A percentile compares a stretch with the other conserved stretches of the same genome.
These are phyloP conservation scores for Philaenus spumarius DNA, from an alignment of 1,140 invertebrate genomes.

Conservation along the genomic window DNA sequence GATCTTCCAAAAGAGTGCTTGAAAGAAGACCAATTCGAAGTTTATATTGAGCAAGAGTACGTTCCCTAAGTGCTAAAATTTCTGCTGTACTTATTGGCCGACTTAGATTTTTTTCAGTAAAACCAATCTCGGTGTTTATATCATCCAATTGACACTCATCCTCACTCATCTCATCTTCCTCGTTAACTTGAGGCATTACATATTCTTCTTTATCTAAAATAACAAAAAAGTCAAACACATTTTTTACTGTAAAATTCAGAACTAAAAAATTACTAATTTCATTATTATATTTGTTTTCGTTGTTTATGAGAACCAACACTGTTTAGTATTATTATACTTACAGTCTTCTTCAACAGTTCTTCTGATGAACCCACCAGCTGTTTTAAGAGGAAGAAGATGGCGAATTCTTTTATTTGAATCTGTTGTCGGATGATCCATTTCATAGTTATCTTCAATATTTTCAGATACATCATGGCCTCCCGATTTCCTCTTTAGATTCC, in stretches of 20 bases:
- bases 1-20: slow-evolving; percentile 70
- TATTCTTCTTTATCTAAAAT: slow-evolving; percentile 42
- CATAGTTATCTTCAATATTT: slow-evolving; percentile 27
- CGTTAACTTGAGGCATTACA: slow-evolving; percentile 36
- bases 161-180: slow-evolving; percentile 43
- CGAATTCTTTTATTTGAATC: slow-evolving; percentile 42
- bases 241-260: too few relatives aligned
- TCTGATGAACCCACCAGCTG: slow-evolving; percentile 47
- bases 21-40: slow-evolving; percentile 74
- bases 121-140: slow-evolving; percentile 32
- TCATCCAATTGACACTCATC: slow-evolving; percentile 35
- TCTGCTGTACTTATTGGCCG: slow-evolving; percentile 57
- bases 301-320: too few relatives aligned
- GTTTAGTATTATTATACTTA: slow-evolving; percentile 26
- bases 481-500: slow-evolving; percentile 22
- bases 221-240: too few relatives aligned
- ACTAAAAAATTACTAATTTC: too few relatives aligned
- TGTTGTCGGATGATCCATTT: slow-evolving; percentile 36
- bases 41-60: slow-evolving; percentile 70
- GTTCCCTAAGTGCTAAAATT: slow-evolving; percentile 62
- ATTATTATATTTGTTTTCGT: too few relatives aligned
- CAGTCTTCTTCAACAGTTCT: slow-evolving; percentile 42
- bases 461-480: slow-evolving; percentile 28
- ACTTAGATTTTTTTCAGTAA: slow-evolving; percentile 34
- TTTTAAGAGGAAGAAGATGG: slow-evolving; percentile 55